These are phyloP conservation scores for Athalia cordata DNA, from an alignment of 2,888 invertebrate species.

Conservation along the genomic window DNA sequence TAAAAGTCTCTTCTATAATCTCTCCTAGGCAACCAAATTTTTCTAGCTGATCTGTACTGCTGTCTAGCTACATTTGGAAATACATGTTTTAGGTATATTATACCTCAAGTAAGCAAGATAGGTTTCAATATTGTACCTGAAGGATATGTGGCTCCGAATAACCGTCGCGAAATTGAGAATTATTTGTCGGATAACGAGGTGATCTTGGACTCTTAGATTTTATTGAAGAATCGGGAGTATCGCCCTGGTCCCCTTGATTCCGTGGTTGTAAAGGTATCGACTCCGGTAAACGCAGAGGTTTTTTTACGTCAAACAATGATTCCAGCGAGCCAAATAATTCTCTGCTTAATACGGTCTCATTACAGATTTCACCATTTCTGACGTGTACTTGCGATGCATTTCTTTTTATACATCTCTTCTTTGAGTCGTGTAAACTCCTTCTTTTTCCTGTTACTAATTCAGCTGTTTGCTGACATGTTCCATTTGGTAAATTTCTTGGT, in stretches of 20 bases:
- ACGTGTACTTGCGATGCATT: conserved; percentile 44
- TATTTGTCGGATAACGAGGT: not conserved
- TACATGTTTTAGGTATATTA: not conserved
- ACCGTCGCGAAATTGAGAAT: not conserved
- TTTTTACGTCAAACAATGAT: conserved; percentile 65
- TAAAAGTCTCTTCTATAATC: conserved; percentile 46
- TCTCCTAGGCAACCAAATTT: conserved; percentile 29
- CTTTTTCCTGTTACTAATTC: conserved; percentile 52
- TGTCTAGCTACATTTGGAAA: not conserved
- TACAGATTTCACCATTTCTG: conserved; percentile 45
- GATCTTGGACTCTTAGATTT: conserved; percentile 48
- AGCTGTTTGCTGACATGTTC: conserved; percentile 46
- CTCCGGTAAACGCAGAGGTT: conserved; percentile 59
- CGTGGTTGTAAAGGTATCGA: conserved; percentile 45
- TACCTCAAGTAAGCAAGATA: not conserved
- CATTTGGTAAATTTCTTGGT: conserved; percentile 54
- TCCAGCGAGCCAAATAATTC: conserved; percentile 62
- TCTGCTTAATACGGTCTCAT: conserved; percentile 52
- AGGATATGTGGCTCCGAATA: conserved; percentile 25
- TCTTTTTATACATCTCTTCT: conserved; percentile 54
- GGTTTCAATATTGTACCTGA: not conserved
- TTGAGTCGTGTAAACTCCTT: conserved; percentile 58
- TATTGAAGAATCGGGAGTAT: conserved; percentile 46
- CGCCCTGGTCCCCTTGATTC: conserved; percentile 48
- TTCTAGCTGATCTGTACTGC: not conserved